phyloP scores from a whole-genome alignment of 2,888 invertebrate species.

The Trichopoda pennipes region DNA sequence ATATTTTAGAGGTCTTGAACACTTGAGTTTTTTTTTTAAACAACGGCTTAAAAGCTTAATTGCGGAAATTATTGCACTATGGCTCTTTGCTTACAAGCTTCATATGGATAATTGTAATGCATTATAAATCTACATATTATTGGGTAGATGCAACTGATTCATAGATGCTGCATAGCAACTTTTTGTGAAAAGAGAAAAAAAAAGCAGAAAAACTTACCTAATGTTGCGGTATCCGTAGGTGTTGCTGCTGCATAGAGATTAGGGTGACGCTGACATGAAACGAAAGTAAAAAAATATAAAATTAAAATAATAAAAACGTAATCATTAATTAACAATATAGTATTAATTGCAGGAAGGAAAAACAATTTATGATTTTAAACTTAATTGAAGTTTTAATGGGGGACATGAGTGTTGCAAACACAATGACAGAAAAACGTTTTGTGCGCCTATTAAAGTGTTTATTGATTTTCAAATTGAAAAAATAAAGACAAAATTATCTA shows the following conservation, averaged over 20 bases:
- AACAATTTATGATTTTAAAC: background rate
- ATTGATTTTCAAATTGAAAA: no score
- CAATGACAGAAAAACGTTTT: no score
- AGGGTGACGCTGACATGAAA: slow-evolving; percentile 55
- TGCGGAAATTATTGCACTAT: slow-evolving; percentile 65
- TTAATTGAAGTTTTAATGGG: background rate
- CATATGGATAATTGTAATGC: slow-evolving; percentile 55
- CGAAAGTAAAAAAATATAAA: slow-evolving; percentile 52
- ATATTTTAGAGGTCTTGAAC: slow-evolving; percentile 70
- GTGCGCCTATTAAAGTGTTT: no score
- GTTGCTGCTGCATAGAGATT: slow-evolving; percentile 66
- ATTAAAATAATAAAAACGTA: background rate
- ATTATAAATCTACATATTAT: background rate
- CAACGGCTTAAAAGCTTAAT: slow-evolving; percentile 53
- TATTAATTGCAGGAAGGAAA: slow-evolving; percentile 52
- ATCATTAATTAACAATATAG: slow-evolving; percentile 8
- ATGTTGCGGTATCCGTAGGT: slow-evolving; percentile 65
- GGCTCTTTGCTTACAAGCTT: slow-evolving; percentile 11
- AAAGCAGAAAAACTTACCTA: slow-evolving; percentile 53
- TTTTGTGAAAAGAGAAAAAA: background rate
- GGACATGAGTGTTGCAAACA: background rate
- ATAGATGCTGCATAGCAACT: background rate
- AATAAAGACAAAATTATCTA: no score
- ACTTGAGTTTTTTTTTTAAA: no score
- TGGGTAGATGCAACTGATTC: background rate